Base-by-base conservation (phyloP, 2,888 invertebrate species). In the Eupithecia dodoneata region DNA sequence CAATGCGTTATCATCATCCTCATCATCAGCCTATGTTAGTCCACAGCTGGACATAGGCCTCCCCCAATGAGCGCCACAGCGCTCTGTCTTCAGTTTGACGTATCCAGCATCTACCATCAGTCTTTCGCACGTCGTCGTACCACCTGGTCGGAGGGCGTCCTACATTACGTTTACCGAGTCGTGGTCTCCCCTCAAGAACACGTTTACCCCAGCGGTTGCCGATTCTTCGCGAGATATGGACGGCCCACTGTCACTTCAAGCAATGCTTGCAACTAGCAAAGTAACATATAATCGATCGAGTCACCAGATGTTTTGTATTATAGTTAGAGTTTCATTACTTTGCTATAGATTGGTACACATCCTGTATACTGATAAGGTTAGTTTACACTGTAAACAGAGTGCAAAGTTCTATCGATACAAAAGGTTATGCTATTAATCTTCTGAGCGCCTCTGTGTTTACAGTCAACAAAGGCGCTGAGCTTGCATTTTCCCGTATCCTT, bases 391-490 rank as follows among this genome's bases (percentile, higher is more conserved):
- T 66, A 42, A 63, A 30, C 63, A 30, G 10, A 63, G 30, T 63
- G 63, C 63, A 63, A 63, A 63, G 63, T 63, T 63, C 18, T 42
- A 41, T 13, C 65, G 42, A 42, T 66, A 42, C 66, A 66, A 66
- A 66, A 66, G 13, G 66, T 66, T 66, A 66, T 42, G 3, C 66
- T 66, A 66, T 66, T 66, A 66, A 66, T 66, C 66, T 66, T 66
- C 42, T 66, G 42, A 42, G 66, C 15, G 42, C 72, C 18, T 49
- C 69, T 76, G 30, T 73, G 71, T 67, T 74, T 71, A 71, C 70
- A 45, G n/a, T 67, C 55, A 5, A 49, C 42, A 65, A 47, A 47
- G 59, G 4, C 42, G 47, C 42, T 18, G 15, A 74, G 69, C 30
- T 72, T 75, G 75, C 74, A 74, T 70, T 74, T 55, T 41, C 18